phyloP scores from a whole-genome alignment of 1,140 invertebrate genomes.

The Achroia grisella region DNA sequence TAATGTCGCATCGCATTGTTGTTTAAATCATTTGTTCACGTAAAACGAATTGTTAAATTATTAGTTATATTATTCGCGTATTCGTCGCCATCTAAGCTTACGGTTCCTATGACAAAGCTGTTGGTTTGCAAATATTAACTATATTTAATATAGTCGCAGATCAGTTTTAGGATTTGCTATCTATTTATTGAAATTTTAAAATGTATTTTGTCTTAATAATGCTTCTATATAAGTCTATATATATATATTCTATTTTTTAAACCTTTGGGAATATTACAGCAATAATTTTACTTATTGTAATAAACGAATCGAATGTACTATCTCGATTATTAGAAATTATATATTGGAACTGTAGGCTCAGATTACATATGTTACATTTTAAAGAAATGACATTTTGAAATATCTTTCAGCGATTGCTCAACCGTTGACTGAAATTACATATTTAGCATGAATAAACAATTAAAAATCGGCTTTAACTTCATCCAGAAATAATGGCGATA shows the following conservation, averaged over 20 bases:
- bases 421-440: constrained; percentile 42
- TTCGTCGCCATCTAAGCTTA: background rate
- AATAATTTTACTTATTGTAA: too few relatives aligned
- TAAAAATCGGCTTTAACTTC: too few relatives aligned
- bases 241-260: too few relatives aligned
- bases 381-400: constrained; percentile 3
- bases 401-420: constrained; percentile 56
- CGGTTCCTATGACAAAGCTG: background rate
- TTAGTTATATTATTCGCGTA: constrained; percentile 3
- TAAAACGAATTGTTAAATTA: constrained; percentile 9
- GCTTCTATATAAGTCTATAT: too few relatives aligned
- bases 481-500: too few relatives aligned
- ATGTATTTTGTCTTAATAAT: too few relatives aligned
- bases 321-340: too few relatives aligned
- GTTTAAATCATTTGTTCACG: constrained; percentile 24
- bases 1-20: constrained; percentile 66
- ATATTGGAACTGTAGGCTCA: too few relatives aligned
- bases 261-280: too few relatives aligned
- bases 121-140: background rate
- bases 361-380: constrained; percentile 13
- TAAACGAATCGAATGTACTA: too few relatives aligned
- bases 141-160: too few relatives aligned
- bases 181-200: background rate
- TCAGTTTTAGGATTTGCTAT: too few relatives aligned
- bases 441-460: background rate